Evolutionary conservation across 2,888 invertebrate genomes (phyloP).

Genomic region (Lasioglossum vierecki): DNA sequence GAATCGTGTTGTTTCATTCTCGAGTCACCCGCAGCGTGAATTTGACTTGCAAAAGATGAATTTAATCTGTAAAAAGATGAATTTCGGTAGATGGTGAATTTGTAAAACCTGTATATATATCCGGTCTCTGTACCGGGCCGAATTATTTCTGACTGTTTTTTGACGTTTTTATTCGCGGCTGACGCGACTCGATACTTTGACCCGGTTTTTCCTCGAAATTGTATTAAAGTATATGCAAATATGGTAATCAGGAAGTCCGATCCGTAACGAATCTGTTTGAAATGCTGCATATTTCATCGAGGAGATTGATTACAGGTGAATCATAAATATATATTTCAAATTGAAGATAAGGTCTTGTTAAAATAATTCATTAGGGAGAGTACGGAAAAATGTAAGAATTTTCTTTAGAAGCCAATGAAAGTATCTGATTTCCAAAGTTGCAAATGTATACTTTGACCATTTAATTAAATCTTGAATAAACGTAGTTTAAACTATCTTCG

Average conservation of each 20-base stretch:
- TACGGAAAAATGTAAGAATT: not conserved
- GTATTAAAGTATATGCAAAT: not conserved
- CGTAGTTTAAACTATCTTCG: no score
- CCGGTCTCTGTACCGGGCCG: not conserved
- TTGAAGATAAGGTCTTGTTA: not conserved
- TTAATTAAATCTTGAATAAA: not conserved
- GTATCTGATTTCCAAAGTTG: not conserved
- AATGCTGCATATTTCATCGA: not conserved
- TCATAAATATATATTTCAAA: not conserved
- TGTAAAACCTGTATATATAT: not conserved
- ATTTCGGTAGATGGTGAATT: not conserved
- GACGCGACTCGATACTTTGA: not conserved
- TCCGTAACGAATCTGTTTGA: not conserved
- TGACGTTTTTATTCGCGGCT: not conserved
- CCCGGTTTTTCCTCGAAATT: not conserved
- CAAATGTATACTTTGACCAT: not conserved
- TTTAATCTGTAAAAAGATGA: not conserved
- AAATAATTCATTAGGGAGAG: not conserved
- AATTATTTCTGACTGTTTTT: not conserved
- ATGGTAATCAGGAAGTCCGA: not conserved
- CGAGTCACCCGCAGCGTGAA: not conserved
- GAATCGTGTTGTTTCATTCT: not conserved
- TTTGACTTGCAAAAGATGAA: not conserved
- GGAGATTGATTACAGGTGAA: not conserved
- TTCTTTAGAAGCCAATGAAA: no score